Evolutionary conservation across 2,797 vertebrate species (phyloP), one percentile per base, ranked within the genome.

Genomic region (Etheostoma nigrum): DNA sequence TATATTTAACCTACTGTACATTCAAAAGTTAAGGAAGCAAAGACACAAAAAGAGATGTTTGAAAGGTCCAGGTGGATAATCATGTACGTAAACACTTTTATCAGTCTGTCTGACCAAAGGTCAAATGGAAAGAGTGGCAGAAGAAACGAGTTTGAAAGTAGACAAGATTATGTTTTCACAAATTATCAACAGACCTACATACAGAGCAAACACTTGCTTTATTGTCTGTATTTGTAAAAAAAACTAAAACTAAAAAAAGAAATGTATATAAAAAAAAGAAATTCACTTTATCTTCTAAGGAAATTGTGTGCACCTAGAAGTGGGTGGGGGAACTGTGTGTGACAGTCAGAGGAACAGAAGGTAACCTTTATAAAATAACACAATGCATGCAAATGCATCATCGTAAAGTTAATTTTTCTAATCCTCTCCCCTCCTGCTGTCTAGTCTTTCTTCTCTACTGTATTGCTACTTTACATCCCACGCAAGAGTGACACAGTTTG

Each of bases 321-420:
- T 3, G 40, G 44, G 52, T 66, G 57, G 78, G 72, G 68, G 65
- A 36, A 58, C 52, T 0, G 21, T 75, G 64, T 51, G 69, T 78
- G 76, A 81, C 85, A 83, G 75, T 79, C 77, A 87, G 78, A 61
- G 74, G 58, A 85, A 85, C 89, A 88, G 90, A 89, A 75, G 87
- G 86, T 85, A 88, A 86, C 86, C 87, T 89, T 89, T 89, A 74
- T 66, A 82, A 83, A 44, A 82, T 87, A 76, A 87, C 84, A 91
- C 82, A 81, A 83, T 83, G 30, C 30, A 30, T 30, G 30, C 30
- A 30, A 72, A 85, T 68, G 70, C 71, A 59, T 79, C 64, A 60
- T 79, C 77, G 64, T 78, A 74, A 87, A 89, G 85, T 82, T 85
- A 80, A 59, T 51, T 85, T 69, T 75, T 82, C 65, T 91, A 86